Evolutionary conservation across 2,888 invertebrate genomes (phyloP).

Genomic region (Hydraecia micacea): DNA sequence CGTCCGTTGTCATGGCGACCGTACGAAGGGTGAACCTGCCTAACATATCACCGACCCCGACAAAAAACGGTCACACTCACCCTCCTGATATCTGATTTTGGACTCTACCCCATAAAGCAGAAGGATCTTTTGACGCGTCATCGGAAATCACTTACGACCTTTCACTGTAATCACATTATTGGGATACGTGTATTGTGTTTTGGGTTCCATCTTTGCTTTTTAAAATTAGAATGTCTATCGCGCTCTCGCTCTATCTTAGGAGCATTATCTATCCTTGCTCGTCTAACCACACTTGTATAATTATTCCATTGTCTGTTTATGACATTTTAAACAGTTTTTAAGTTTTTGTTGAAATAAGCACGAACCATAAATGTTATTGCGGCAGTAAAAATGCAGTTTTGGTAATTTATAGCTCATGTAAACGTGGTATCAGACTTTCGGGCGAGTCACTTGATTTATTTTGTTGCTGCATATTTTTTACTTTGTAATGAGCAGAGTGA

Average conservation of each 20-base stretch:
- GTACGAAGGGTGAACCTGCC: constrained; percentile 89
- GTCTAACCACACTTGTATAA: constrained; percentile 85
- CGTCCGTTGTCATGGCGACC: constrained; percentile 87
- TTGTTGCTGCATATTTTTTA: constrained; percentile 74
- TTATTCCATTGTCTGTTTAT: constrained; percentile 88
- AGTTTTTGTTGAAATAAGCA: constrained; percentile 87
- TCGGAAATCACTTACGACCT: constrained; percentile 80
- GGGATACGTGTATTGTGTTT: constrained; percentile 88
- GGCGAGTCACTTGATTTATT: constrained; percentile 81
- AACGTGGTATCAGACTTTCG: constrained; percentile 81
- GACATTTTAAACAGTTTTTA: constrained; percentile 87
- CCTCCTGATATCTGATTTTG: constrained; percentile 79
- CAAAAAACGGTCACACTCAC: constrained; percentile 80
- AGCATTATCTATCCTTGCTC: constrained; percentile 66
- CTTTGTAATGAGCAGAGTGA: constrained; percentile 67
- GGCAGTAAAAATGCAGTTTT: constrained; percentile 87
- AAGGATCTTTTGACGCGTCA: constrained; percentile 80
- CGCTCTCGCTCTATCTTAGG: constrained; percentile 79
- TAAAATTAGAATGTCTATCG: constrained; percentile 86
- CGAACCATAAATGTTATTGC: constrained; percentile 86
- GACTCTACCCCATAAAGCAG: constrained; percentile 80
- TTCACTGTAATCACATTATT: constrained; percentile 79
- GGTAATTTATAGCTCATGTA: constrained; percentile 86
- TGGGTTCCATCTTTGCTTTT: constrained; percentile 90
- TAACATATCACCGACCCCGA: constrained; percentile 81